These are phyloP conservation scores for Tortricodes alternella DNA, from an alignment of 2,888 invertebrate genomes.

Conservation along the genomic window DNA sequence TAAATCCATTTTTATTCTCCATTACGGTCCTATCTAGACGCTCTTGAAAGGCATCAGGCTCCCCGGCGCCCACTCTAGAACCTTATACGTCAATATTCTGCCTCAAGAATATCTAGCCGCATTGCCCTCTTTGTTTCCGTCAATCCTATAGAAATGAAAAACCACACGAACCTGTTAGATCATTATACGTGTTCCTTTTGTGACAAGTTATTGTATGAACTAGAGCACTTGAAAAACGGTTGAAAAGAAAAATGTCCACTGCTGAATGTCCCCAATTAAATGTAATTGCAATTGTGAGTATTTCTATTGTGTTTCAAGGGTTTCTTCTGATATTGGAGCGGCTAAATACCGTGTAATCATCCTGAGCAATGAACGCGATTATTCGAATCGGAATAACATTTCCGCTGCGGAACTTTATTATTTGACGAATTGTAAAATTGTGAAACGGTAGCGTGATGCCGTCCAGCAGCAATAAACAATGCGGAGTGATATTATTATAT, in stretches of 20 bases:
- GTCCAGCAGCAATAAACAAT: not conserved
- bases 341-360: slow-evolving; percentile 55
- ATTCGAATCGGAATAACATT: slow-evolving; percentile 46
- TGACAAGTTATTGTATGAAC: slow-evolving; percentile 2
- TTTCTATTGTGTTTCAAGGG: slow-evolving; percentile 48
- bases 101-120: slow-evolving; percentile 28
- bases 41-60: slow-evolving; percentile 46
- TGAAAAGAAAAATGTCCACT: slow-evolving; percentile 35
- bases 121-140: slow-evolving; percentile 17
- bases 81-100: slow-evolving; percentile 37
- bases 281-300: slow-evolving; percentile 53
- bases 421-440: slow-evolving; percentile 27
- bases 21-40: slow-evolving; percentile 44
- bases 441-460: slow-evolving; percentile 10
- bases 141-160: slow-evolving; percentile 16
- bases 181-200: slow-evolving; percentile 10
- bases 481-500: not conserved
- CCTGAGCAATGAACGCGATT: slow-evolving; percentile 47
- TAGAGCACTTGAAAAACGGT: slow-evolving; percentile 4
- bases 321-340: slow-evolving; percentile 45
- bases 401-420: slow-evolving; percentile 41
- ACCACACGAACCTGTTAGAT: slow-evolving; percentile 4
- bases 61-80: slow-evolving; percentile 46
- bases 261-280: slow-evolving; percentile 56
- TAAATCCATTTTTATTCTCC: slow-evolving; percentile 23